Conservation (phyloP, 2,888 invertebrate species). For the Nymphalis urticae region DNA sequence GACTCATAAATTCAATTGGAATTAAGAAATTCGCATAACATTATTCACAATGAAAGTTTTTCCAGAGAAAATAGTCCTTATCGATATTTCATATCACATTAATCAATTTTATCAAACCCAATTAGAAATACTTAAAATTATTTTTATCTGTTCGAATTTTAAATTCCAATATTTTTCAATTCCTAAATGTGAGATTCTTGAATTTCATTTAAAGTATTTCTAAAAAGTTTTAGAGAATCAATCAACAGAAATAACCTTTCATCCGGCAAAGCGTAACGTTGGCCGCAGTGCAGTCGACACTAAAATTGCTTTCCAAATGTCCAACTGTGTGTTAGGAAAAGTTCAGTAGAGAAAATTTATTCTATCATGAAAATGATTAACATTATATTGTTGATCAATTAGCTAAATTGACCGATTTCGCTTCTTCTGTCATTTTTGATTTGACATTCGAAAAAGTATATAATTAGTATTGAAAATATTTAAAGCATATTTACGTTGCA, state of each 20-base stretch:
- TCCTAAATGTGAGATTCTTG: background rate
- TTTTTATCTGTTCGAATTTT: no score
- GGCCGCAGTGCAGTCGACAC: conserved; percentile 27
- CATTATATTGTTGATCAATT: background rate
- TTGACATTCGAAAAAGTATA: no score
- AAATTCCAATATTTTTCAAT: conserved; percentile 4
- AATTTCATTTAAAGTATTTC: conserved; percentile 2
- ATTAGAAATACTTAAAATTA: no score
- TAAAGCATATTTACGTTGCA: no score
- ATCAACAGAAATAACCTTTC: conserved; percentile 22
- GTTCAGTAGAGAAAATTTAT: conserved; percentile 59
- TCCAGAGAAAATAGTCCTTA: no score
- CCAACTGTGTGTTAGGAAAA: conserved; percentile 30
- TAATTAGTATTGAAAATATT: no score
- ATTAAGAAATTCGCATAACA: no score
- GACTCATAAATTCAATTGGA: no score
- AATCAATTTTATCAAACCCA: no score
- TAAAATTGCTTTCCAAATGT: conserved; percentile 32
- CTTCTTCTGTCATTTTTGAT: no score
- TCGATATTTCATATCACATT: no score
- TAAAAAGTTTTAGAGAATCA: conserved; percentile 20
- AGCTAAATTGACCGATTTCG: background rate
- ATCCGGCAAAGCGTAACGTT: conserved; percentile 8
- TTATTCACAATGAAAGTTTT: no score
- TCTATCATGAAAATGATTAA: conserved; percentile 49